phyloP scores from a whole-genome alignment of 2,888 invertebrate genomes.

The Agrochola lychnidis region DNA sequence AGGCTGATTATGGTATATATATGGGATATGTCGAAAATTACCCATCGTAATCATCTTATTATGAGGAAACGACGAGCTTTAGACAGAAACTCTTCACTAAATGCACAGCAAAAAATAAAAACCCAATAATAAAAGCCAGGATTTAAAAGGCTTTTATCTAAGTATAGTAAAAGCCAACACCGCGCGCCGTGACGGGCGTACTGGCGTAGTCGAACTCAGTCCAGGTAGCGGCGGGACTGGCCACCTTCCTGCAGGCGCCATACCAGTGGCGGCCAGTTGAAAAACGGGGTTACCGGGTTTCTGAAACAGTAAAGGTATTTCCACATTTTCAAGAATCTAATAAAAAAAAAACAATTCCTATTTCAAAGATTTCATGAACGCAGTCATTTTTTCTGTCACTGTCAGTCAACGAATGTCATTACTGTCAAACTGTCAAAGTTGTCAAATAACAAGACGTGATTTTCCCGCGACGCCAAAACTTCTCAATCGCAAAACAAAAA shows the following conservation, averaged over 20 bases:
- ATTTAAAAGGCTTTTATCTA: background rate
- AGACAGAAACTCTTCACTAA: background rate
- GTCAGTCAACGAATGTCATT: constrained; percentile 16
- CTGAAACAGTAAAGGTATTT: constrained; percentile 19
- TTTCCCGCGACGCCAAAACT: constrained; percentile 59
- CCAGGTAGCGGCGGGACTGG: background rate
- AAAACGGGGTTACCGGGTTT: constrained; percentile 9
- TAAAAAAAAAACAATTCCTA: background rate
- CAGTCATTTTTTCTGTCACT: constrained; percentile 30
- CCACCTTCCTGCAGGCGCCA: background rate
- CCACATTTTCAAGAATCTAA: too few relatives aligned
- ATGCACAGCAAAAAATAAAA: background rate
- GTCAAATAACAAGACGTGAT: constrained; percentile 21
- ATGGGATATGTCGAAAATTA: background rate
- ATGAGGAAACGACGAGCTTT: background rate
- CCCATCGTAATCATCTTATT: background rate
- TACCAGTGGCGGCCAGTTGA: background rate
- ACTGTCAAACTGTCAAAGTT: constrained; percentile 22
- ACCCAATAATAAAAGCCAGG: background rate
- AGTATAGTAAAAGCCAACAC: background rate
- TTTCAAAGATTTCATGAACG: constrained; percentile 27
- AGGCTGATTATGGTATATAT: too few relatives aligned
- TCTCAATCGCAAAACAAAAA: constrained; percentile 15
- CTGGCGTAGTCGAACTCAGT: background rate
- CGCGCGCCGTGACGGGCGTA: too few relatives aligned